Base-by-base conservation (phyloP, 2,113 vertebrate genomes). In the Cacatua alba region DNA sequence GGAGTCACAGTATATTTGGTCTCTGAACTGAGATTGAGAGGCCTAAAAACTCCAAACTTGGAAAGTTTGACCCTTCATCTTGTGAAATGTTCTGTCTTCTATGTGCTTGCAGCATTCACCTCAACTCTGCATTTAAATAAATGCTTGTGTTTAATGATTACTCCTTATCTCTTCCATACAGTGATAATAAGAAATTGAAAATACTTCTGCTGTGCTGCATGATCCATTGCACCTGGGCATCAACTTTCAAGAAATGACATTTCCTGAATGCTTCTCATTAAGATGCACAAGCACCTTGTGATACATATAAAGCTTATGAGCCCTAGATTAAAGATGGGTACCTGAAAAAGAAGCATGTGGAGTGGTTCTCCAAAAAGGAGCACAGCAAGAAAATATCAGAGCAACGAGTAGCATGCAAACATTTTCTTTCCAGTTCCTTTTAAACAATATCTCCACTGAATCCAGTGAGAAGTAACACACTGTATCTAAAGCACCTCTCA, bases 171-270 rank as follows among this genome's bases (percentile, higher is more conserved):
- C 72, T 35, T 84, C 39, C 67, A 71, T 65, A 72, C 82, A 93
- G 82, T 33, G 83, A 57, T 88, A 82, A 92, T 83, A 95, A 93
- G 60, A 95, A 96, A 88, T 12, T 44, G 82, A 70, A 72, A 80
- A 75, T 71, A 62, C 10, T 88, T 78, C 60, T 83, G 65, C 64
- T 57, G 72, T 37, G 17, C 64, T 78, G 79, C 24, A 75, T 85
- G 62, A 94, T 81, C 95, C 79, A 68, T 44, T 52, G 80, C 46
- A 88, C 29, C 72, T 79, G 88, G 80, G 77, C 95, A 95, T 52
- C 92, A 72, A 0, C 76, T 86, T 82, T 26, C 48, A 57, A 71
- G 39, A 68, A 93, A 76, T 86, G 76, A 63, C 86, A 72, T 90
- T 92, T 94, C 86, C 87, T 90, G 67, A 41, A 72, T 84, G 26